Evolutionary conservation across 2,888 invertebrate genomes (phyloP).

Genomic region (Drosophila lacicola): DNA sequence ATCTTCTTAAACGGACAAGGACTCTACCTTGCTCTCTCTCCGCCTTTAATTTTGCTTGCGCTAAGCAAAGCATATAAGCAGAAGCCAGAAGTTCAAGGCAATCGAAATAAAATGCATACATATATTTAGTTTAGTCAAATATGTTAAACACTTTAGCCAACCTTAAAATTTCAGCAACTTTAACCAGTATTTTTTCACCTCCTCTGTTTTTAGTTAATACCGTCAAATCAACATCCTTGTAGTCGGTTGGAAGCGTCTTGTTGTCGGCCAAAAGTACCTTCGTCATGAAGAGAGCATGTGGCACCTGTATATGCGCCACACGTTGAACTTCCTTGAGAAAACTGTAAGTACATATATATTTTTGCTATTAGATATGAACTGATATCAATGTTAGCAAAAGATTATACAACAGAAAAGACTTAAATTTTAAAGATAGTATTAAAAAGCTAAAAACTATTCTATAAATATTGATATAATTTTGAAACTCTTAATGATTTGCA

Average conservation of each 20-base stretch:
- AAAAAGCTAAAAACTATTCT: too few relatives aligned
- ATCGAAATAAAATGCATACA: background rate
- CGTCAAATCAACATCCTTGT: constrained; percentile 84
- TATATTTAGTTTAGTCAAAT: constrained; percentile 52
- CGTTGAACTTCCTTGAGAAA: constrained; percentile 84
- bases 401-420: background rate
- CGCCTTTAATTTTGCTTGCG: background rate
- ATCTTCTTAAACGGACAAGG: constrained; percentile 1
- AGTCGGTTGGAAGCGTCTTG: constrained; percentile 85
- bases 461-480: background rate
- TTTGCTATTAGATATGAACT: too few relatives aligned
- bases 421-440: background rate
- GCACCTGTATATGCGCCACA: constrained; percentile 85
- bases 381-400: background rate
- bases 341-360: constrained; percentile 51
- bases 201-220: constrained; percentile 76
- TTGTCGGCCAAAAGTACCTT: constrained; percentile 86
- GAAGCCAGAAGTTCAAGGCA: background rate
- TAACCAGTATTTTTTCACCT: constrained; percentile 53
- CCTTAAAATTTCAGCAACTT: constrained; percentile 66
- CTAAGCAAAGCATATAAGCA: background rate
- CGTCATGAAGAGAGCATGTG: constrained; percentile 86
- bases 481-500: background rate
- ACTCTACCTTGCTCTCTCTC: background rate
- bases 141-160: constrained; percentile 75